Conservation (phyloP, 2,888 invertebrate species). For the Spodoptera exigua region DNA sequence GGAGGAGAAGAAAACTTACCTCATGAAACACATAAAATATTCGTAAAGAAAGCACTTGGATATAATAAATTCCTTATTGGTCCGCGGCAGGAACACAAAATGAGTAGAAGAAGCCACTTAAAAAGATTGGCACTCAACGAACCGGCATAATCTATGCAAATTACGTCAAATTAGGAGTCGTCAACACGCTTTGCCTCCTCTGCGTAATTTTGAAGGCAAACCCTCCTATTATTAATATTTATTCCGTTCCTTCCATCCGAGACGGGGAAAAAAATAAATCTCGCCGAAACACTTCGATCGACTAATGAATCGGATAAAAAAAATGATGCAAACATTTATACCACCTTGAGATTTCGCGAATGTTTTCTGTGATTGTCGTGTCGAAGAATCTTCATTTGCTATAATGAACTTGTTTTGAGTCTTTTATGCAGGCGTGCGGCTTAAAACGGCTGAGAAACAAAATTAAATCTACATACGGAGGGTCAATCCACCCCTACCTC, state of each 20-base stretch:
- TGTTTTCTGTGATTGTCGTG: constrained; percentile 1
- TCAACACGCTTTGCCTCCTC: constrained; percentile 84
- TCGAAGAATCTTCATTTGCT: constrained; percentile 12
- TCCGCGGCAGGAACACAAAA: constrained; percentile 83
- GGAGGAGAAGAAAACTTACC: constrained; percentile 61
- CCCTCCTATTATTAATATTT: constrained; percentile 89
- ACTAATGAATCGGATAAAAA: constrained; percentile 83
- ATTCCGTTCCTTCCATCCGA: constrained; percentile 82
- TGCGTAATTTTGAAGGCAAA: constrained; percentile 86
- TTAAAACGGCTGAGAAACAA: too few relatives aligned
- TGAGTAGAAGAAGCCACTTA: constrained; percentile 88
- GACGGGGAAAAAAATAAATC: constrained; percentile 79
- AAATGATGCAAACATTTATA: constrained; percentile 54
- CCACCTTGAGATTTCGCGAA: constrained; percentile 15
- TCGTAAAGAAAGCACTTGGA: constrained; percentile 72
- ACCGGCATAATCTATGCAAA: constrained; percentile 89
- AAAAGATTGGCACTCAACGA: constrained; percentile 89
- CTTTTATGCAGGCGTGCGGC: too few relatives aligned
- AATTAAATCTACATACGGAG: too few relatives aligned
- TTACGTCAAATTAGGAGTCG: constrained; percentile 89
- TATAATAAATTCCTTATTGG: constrained; percentile 85
- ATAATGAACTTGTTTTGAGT: background rate
- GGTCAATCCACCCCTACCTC: too few relatives aligned
- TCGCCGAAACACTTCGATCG: constrained; percentile 74
- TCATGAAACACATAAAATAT: constrained; percentile 70